These are phyloP conservation scores for Drosophila melanica DNA, from an alignment of 1,140 invertebrate genomes.

Conservation along the genomic window DNA sequence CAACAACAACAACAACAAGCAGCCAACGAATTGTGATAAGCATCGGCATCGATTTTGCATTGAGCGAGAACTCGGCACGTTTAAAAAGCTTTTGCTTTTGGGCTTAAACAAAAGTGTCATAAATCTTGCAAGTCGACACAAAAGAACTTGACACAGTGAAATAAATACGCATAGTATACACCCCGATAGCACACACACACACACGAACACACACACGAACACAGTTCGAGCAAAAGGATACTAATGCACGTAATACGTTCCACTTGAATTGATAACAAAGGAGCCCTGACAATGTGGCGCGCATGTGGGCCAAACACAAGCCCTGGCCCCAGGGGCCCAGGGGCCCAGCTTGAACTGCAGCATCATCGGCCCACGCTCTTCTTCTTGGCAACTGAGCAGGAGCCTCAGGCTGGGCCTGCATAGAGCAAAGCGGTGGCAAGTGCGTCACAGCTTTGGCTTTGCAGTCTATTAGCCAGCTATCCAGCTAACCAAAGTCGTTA, in stretches of 20 bases:
- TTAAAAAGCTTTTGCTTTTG: constrained; percentile 62
- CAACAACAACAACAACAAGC: constrained; percentile 25
- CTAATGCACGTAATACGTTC: constrained; percentile 82
- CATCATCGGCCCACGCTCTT: constrained; percentile 22
- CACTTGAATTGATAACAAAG: constrained; percentile 70
- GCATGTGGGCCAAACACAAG: constrained; percentile 38
- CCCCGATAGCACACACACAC: constrained; percentile 38
- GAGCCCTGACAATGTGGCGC: constrained; percentile 13
- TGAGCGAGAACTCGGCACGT: constrained; percentile 34
- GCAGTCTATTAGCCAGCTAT: constrained; percentile 47
- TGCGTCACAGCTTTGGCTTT: constrained; percentile 30
- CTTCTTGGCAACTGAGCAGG: constrained; percentile 12
- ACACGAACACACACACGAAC: constrained; percentile 15
- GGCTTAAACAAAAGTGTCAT: constrained; percentile 79
- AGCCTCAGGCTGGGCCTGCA: background rate
- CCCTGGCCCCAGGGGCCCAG: background rate
- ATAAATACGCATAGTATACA: constrained; percentile 56
- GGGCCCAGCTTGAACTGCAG: constrained; percentile 5
- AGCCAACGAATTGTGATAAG: constrained; percentile 46
- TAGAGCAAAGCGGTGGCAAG: constrained; percentile 22
- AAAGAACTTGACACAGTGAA: constrained; percentile 70
- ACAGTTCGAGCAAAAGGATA: constrained; percentile 49
- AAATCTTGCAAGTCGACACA: constrained; percentile 72
- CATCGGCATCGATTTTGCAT: constrained; percentile 75
- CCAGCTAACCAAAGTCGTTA: constrained; percentile 30